These are phyloP conservation scores for Mythimna lalbum DNA, from an alignment of 2,888 invertebrate species.

Conservation along the genomic window DNA sequence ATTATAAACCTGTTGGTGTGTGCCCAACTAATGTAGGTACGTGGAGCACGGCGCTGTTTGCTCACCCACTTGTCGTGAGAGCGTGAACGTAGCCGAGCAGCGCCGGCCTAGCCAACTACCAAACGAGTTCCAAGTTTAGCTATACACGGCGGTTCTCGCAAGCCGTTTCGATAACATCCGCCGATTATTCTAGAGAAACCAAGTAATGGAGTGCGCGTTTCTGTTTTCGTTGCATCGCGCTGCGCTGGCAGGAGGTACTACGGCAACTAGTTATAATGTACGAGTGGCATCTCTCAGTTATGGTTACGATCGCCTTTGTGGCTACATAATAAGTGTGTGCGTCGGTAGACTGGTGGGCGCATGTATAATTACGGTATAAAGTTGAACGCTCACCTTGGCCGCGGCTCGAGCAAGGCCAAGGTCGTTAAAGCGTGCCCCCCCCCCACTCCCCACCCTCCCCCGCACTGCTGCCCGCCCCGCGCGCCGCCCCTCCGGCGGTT, in stretches of 20 bases:
- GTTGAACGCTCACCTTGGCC: conserved; percentile 87
- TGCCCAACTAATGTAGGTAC: conserved; percentile 62
- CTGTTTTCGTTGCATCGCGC: conserved; percentile 30
- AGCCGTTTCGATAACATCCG: conserved; percentile 49
- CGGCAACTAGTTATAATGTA: conserved; percentile 11
- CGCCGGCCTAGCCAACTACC: conserved; percentile 18
- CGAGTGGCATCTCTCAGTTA: conserved; percentile 51
- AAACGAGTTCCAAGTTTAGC: conserved; percentile 49
- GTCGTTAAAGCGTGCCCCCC: conserved; percentile 75
- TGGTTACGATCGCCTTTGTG: conserved; percentile 61
- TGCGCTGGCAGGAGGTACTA: not conserved
- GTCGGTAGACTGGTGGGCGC: conserved; percentile 87
- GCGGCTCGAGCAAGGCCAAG: conserved; percentile 89
- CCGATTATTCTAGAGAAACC: conserved; percentile 39
- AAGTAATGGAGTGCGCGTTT: conserved; percentile 41
- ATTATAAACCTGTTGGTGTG: conserved; percentile 73
- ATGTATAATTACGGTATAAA: conserved; percentile 85
- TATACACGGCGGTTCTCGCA: conserved; percentile 39
- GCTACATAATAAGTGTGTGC: conserved; percentile 69
- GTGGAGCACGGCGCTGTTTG: conserved; percentile 74
- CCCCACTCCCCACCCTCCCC: conserved; percentile 50
- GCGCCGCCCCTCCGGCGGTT: conserved; percentile 56
- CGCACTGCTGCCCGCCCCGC: conserved; percentile 49
- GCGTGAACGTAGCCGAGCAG: conserved; percentile 41
- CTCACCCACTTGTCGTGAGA: conserved; percentile 63